phyloP scores from a whole-genome alignment of 1,140 invertebrate genomes.

The Drosophila elegans region DNA sequence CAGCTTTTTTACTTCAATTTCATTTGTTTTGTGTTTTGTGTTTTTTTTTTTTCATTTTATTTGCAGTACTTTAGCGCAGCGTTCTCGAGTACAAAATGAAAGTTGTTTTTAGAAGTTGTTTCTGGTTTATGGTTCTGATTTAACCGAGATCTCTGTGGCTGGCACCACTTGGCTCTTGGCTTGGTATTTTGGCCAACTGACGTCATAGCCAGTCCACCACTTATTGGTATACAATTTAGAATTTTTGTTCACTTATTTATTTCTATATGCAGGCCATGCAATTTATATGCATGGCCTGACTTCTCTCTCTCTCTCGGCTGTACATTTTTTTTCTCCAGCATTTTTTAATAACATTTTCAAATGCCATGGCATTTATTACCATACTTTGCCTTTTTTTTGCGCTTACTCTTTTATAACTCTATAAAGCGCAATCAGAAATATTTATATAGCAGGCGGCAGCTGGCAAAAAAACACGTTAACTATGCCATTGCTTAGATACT shows the following conservation, averaged over 20 bases:
- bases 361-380: conserved; percentile 81
- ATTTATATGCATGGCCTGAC: conserved; percentile 70
- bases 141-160: conserved; percentile 50
- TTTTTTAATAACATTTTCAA: conserved; percentile 77
- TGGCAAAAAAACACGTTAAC: conserved; percentile 43
- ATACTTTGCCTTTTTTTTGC: conserved; percentile 67
- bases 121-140: conserved; percentile 78
- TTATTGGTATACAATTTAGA: conserved; percentile 39
- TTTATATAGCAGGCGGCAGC: conserved; percentile 43
- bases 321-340: conserved; percentile 21
- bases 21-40: conserved; percentile 11
- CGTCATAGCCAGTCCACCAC: conserved; percentile 56
- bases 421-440: conserved; percentile 66
- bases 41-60: conserved; percentile 19
- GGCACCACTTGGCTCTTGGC: conserved; percentile 40
- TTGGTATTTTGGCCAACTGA: conserved; percentile 73
- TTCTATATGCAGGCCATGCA: conserved; percentile 64
- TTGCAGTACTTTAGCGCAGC: conserved; percentile 26
- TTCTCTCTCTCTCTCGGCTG: conserved; percentile 44
- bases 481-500: conserved; percentile 69
- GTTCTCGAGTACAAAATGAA: conserved; percentile 72
- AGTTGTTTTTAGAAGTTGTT: conserved; percentile 81
- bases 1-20: conserved; percentile 17
- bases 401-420: conserved; percentile 62
- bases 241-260: conserved; percentile 55